These are phyloP conservation scores for Zaprionus lachaisei DNA, from an alignment of 1,140 invertebrate species.

Conservation along the genomic window DNA sequence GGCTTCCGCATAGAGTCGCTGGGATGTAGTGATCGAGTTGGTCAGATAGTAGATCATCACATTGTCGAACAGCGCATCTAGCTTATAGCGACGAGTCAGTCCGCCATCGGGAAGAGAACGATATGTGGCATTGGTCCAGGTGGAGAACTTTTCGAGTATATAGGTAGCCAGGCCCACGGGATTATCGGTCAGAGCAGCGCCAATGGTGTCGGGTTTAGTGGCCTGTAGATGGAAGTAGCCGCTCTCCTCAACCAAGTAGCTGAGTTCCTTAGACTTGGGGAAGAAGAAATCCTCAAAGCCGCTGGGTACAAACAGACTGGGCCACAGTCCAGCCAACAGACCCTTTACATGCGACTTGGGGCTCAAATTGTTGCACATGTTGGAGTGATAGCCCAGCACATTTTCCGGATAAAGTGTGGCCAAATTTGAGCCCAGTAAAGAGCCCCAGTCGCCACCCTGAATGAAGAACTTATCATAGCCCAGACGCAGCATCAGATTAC, in stretches of 20 bases:
- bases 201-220: constrained; percentile 95
- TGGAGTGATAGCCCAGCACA: constrained; percentile 87
- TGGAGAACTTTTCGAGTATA: constrained; percentile 93
- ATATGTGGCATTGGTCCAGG: constrained; percentile 89
- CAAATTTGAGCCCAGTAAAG: constrained; percentile 87
- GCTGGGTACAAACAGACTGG: constrained; percentile 86
- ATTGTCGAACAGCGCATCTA: constrained; percentile 93
- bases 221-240: constrained; percentile 95
- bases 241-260: constrained; percentile 87
- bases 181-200: constrained; percentile 87
- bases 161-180: constrained; percentile 92
- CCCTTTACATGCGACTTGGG: constrained; percentile 61
- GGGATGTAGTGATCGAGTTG: constrained; percentile 90
- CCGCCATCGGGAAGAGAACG: constrained; percentile 89
- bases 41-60: constrained; percentile 95
- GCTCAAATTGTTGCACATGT: constrained; percentile 86
- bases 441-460: constrained; percentile 94
- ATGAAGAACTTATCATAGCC: constrained; percentile 91
- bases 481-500: constrained; percentile 92
- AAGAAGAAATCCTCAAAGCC: constrained; percentile 87
- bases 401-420: constrained; percentile 90
- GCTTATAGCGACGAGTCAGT: constrained; percentile 86
- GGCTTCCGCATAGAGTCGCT: constrained; percentile 90
- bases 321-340: constrained; percentile 85
- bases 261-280: constrained; percentile 86